phyloP scores from a whole-genome alignment of 30 jellyfish, hydroid and myxozoan species.

The Calvadosia cruxmelitensis region DNA sequence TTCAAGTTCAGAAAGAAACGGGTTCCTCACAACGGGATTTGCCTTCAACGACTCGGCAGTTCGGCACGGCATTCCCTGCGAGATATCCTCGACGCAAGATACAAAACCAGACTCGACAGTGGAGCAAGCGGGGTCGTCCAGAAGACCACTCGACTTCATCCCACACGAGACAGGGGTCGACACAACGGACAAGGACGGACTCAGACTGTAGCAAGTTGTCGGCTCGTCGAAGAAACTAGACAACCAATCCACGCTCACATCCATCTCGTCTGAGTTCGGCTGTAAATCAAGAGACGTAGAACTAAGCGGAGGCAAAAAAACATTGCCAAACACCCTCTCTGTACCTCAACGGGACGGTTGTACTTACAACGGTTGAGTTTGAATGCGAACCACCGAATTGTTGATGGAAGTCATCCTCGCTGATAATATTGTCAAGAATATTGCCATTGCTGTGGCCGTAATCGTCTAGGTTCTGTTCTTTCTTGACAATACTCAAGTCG shows the following conservation, averaged over 20 bases:
- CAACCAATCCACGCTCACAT: constrained; percentile 87
- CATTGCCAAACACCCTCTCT: neutral
- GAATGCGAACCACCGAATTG: constrained; percentile 48
- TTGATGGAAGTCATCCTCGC: constrained; percentile 64
- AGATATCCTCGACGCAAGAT: neutral
- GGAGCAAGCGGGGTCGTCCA: neutral
- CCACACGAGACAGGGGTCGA: neutral
- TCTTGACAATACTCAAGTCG: constrained; percentile 61
- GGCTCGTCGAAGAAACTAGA: constrained; percentile 95
- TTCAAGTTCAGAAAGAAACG: neutral
- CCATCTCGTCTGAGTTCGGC: constrained; percentile 82
- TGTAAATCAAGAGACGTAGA: constrained; percentile 1
- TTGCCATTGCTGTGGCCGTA: constrained; percentile 80
- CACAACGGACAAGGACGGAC: neutral
- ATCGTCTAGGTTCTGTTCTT: constrained; percentile 70
- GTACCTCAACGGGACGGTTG: neutral
- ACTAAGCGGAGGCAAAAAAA: neutral
- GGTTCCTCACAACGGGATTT: neutral
- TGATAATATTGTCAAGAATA: constrained; percentile 62
- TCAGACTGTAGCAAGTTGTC: constrained; percentile 11
- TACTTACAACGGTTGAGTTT: constrained; percentile 50
- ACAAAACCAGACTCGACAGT: neutral
- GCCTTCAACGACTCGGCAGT: neutral
- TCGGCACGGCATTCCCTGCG: neutral
- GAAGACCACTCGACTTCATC: neutral